Percentiles rank a stretch among this genome's conserved stretches.
phyloP scores from a whole-genome alignment of 2,888 invertebrate genomes.

The Girardia tigrina region DNA sequence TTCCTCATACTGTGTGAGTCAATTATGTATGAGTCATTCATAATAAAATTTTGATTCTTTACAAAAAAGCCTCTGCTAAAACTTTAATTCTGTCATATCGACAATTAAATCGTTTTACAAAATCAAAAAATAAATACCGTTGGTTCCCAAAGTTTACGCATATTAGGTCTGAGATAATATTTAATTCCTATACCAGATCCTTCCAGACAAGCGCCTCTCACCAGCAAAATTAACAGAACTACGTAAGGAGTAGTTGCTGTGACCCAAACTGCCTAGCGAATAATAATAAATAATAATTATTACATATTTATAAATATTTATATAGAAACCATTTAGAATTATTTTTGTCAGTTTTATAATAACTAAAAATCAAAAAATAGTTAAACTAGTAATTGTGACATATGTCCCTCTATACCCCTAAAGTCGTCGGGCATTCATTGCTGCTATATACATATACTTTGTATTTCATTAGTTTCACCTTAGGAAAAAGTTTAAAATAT shows the following conservation, averaged over 20 bases:
- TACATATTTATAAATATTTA: too few species aligned
- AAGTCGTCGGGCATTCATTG: not conserved
- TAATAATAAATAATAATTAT: too few species aligned
- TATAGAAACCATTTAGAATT: not conserved
- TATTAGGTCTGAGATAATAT: constrained; percentile 67
- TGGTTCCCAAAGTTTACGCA: not conserved
- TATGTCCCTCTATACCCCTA: not conserved
- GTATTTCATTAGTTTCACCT: too few species aligned
- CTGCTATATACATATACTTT: too few species aligned
- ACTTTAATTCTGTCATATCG: too few species aligned
- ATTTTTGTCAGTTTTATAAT: not conserved
- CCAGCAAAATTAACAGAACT: constrained; percentile 68
- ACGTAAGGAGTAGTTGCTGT: constrained; percentile 82
- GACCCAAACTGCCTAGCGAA: constrained; percentile 85
- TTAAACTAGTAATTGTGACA: not conserved
- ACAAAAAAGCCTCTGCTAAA: too few species aligned
- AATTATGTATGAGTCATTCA: too few species aligned
- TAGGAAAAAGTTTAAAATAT: too few species aligned
- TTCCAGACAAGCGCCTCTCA: constrained; percentile 69
- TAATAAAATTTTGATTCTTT: too few species aligned
- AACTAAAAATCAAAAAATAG: too few species aligned
- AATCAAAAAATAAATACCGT: not conserved
- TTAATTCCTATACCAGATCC: constrained; percentile 71
- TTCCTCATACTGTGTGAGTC: too few species aligned
- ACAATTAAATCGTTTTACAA: too few species aligned